Base-by-base conservation (phyloP, 2,797 vertebrate genomes). In the Arnoldichthys spilopterus region DNA sequence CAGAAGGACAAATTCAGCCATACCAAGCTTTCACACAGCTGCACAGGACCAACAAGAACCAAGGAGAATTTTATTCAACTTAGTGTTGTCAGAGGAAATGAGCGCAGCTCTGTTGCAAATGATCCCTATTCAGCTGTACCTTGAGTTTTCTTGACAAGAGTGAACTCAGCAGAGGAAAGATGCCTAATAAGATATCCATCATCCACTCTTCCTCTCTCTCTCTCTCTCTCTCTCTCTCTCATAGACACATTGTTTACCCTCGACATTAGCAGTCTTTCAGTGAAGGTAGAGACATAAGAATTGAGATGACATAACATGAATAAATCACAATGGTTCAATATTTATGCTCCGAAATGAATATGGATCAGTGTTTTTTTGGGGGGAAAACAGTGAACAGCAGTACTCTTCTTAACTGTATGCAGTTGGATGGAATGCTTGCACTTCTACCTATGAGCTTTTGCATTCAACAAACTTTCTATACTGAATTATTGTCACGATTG, bases 231-330 rank as follows among this genome's bases (percentile, higher is more conserved):
- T 49, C 15, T 1, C 37, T 40, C 9, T 45, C 43, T 45, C 15
- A 30, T 15, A 53, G 54, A 62, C 61, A 77, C 67, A 45, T 76
- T 30, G 20, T 56, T 32, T 79, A 49, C 40, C n/a, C 53, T 54
- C 53, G 24, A 54, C 53, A 54, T 24, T 54, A 9, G n/a, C 53
- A 54, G 51, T 11, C 53, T 9, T 54, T 54, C 53, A 24, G 22
- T 9, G 53, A n/a, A n/a, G 24, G 53, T n/a, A 54, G 59, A 62
- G 40, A 75, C 32, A 32, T 30, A 72, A 67, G 51, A 26, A 71
- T 76, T 51, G 58, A 67, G 53, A 82, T 76, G 74, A 67, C 59
- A 78, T 24, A n/a, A n/a, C 81, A 82, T 82, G 54, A 82, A 82
- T 82, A 71, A 82, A 53, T 53, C 49, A 53, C 18, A 53, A 53